Evolutionary conservation across 2,797 vertebrate species (phyloP).

Genomic region (Myotis daubentonii): DNA sequence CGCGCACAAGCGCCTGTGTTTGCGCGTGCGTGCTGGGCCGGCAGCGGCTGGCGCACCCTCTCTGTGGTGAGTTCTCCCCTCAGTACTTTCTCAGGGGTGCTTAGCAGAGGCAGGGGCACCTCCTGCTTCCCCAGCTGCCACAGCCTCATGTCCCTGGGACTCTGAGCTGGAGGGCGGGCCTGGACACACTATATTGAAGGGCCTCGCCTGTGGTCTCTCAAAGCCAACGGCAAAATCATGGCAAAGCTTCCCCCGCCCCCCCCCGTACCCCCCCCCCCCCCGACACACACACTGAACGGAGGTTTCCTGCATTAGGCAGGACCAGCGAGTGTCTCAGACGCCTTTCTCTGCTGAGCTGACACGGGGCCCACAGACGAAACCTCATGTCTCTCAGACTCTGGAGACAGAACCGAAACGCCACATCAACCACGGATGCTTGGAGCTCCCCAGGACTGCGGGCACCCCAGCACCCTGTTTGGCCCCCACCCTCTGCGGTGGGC

Average conservation of each 20-base stretch:
- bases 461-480: fast-evolving
- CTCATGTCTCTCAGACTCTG: not conserved
- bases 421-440: fast-evolving
- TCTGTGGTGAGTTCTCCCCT: too few relatives aligned
- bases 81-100: not conserved
- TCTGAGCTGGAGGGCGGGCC: too few relatives aligned
- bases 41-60: too few relatives aligned
- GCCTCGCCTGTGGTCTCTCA: not conserved
- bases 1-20: fast-evolving
- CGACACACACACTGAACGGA: not conserved
- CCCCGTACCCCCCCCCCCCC: not conserved
- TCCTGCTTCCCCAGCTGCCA: too few relatives aligned
- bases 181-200: not conserved
- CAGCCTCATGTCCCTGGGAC: too few relatives aligned
- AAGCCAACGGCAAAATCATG: not conserved
- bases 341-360: not conserved
- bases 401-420: not conserved
- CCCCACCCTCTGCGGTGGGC: not conserved
- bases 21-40: not conserved
- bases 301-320: not conserved
- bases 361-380: too few relatives aligned
- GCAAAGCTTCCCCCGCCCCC: not conserved
- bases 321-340: too few relatives aligned
- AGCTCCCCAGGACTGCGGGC: too few relatives aligned
- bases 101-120: not conserved